Evolutionary conservation across 2,888 invertebrate species (phyloP), one percentile per base, ranked within the genome.

Genomic region (Zygothrica quintamaculata): DNA sequence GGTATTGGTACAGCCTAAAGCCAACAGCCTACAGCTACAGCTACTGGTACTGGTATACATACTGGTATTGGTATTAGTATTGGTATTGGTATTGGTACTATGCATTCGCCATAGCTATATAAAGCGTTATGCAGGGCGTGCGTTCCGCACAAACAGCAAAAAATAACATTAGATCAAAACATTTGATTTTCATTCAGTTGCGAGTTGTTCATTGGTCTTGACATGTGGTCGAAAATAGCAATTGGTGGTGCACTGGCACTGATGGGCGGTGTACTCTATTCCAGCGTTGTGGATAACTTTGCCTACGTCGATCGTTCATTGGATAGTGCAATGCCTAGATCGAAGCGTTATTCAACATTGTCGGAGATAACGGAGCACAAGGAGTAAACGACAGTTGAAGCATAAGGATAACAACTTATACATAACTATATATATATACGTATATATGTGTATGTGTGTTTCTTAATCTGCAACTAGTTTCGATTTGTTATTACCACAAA

Each of bases 291-390:
- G 56, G 80, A 80, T 16, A 84, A 84, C 46, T 80, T 80, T 31
- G 80, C 81, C 31, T 80, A 80, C 55, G 81, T 81, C 78, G 80
- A 80, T 48, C 78, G 78, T 1, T 74, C 84, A 6, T 55, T 80
- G 65, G 74, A 60, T 0, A 60, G 62, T 65, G 80, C 80, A 53
- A 84, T 80, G 80, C 80, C 80, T 12, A 56, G 65, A 56, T 44
- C 58, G 16, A 81, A 65, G 56, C 76, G 74, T 25, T 47, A 64
- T 11, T 25, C 9, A 25, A 22, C 26, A 16, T 42, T 64, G 60
- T 62, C 71, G 0, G 69, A 43, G 25, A 3, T 5, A 0, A 11
- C 26, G 15, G 7, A 31, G 25, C 5, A 3, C 12, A 5, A n/a
- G 16, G 4, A 25, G 39, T 29, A 16, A 9, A 25, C 4, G 8